Evolutionary conservation across 1,140 invertebrate genomes (phyloP).

Genomic region (Orussus abietinus): DNA sequence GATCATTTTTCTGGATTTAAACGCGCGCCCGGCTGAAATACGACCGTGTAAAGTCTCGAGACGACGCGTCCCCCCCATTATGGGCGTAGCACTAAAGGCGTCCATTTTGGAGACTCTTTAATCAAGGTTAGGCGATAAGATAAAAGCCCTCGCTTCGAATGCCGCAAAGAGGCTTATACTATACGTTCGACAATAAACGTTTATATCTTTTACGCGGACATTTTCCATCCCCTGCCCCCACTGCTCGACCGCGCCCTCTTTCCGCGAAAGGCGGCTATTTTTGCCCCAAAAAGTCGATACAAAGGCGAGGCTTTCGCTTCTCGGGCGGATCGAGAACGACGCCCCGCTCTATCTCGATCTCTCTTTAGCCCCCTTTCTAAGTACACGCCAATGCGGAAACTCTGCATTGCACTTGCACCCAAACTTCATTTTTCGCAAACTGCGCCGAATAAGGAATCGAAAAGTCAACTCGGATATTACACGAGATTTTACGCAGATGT

Average conservation of each 20-base stretch:
- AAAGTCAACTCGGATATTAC: too few relatives aligned
- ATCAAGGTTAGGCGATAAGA: neutral
- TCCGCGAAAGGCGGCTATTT: too few relatives aligned
- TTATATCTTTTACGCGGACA: slow-evolving; percentile 14
- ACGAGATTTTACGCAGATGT: too few relatives aligned
- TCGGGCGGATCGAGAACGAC: neutral
- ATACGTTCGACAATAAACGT: slow-evolving; percentile 27
- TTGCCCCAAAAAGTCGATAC: neutral
- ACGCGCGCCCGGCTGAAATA: too few relatives aligned
- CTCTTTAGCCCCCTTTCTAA: too few relatives aligned
- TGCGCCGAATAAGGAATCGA: too few relatives aligned
- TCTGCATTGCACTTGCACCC: too few relatives aligned
- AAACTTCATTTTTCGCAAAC: too few relatives aligned
- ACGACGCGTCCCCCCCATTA: neutral
- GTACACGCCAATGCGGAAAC: too few relatives aligned
- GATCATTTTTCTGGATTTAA: too few relatives aligned
- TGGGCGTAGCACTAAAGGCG: neutral
- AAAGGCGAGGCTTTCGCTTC: neutral
- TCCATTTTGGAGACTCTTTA: neutral
- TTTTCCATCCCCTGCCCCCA: neutral
- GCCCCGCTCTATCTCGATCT: too few relatives aligned
- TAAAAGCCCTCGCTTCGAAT: slow-evolving; percentile 13
- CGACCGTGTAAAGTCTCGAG: too few relatives aligned
- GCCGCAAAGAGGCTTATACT: slow-evolving; percentile 25
- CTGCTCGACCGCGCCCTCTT: neutral